Percentiles rank a stretch among this genome's conserved stretches.
Conservation (phyloP, 2,888 invertebrate genomes). For the Platycheirus albimanus region DNA sequence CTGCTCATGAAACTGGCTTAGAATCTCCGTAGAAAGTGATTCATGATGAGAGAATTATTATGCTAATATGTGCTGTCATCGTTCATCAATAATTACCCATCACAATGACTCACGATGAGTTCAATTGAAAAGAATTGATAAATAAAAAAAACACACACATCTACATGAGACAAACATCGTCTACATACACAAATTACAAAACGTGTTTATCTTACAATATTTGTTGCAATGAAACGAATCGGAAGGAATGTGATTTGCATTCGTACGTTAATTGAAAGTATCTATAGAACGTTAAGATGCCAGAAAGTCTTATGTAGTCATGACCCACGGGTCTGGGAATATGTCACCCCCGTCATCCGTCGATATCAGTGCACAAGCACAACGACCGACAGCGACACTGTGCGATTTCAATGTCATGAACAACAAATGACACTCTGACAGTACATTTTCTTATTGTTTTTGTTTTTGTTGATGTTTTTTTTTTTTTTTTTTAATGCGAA, state of each 20-base stretch:
- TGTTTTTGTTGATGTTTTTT: too few species aligned
- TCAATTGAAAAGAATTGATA: conserved; percentile 22
- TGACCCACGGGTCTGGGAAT: conserved; percentile 37
- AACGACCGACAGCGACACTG: conserved; percentile 40
- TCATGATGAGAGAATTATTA: neutral
- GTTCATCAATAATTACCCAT: neutral
- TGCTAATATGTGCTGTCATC: conserved; percentile 13
- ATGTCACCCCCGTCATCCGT: conserved; percentile 43
- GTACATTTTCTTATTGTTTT: neutral
- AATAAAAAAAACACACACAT: conserved; percentile 3
- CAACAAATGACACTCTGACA: too few species aligned
- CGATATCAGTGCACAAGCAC: conserved; percentile 22
- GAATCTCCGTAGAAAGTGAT: too few species aligned
- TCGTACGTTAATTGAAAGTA: conserved; percentile 49
- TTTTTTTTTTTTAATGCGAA: conserved; percentile 60
- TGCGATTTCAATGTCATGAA: conserved; percentile 67
- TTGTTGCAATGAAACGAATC: conserved; percentile 10
- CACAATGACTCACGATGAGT: conserved; percentile 55
- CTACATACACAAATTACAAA: conserved; percentile 28
- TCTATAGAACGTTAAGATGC: conserved; percentile 6
- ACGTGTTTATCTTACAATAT: conserved; percentile 26
- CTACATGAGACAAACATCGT: neutral
- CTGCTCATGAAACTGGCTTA: too few species aligned
- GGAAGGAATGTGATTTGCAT: conserved; percentile 49
- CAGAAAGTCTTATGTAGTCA: conserved; percentile 27